Conservation (phyloP, 2,888 invertebrate genomes). For the Cataglyphis cursor region DNA sequence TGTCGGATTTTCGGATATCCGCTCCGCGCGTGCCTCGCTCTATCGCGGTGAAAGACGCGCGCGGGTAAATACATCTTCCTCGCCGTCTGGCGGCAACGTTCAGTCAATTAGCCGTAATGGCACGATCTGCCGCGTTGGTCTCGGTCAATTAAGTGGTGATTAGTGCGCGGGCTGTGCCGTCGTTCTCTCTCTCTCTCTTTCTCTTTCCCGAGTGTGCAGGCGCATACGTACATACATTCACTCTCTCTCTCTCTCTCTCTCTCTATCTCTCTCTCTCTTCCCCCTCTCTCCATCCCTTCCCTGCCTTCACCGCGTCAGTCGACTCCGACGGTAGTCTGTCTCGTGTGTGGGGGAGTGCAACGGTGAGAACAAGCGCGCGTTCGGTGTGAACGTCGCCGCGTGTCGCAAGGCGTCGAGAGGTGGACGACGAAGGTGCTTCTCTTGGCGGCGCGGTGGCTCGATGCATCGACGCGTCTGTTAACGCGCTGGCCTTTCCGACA, state of each 20-base stretch:
- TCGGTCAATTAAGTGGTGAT: constrained; percentile 81
- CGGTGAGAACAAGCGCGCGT: background rate
- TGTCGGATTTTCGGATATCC: background rate
- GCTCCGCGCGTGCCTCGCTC: background rate
- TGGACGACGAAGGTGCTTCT: constrained; percentile 3
- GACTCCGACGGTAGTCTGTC: constrained; percentile 11
- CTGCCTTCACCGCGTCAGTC: background rate
- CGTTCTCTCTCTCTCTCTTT: constrained; percentile 56
- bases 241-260: too few relatives aligned
- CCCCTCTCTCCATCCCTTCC: too few relatives aligned
- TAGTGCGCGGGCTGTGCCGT: constrained; percentile 73
- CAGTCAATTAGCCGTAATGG: constrained; percentile 81
- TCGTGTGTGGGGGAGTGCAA: constrained; percentile 1
- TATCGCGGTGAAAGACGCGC: constrained; percentile 59
- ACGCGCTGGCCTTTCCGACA: constrained; percentile 15
- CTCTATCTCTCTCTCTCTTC: too few relatives aligned
- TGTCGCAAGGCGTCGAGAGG: constrained; percentile 29
- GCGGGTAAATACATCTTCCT: constrained; percentile 73
- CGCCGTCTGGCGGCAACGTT: constrained; percentile 73
- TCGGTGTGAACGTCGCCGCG: constrained; percentile 43
- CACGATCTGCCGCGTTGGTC: constrained; percentile 79
- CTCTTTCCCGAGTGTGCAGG: background rate
- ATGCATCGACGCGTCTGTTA: constrained; percentile 2
- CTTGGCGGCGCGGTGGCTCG: background rate
- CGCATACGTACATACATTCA: background rate